Percentiles rank a stretch among this genome's conserved stretches.
These are phyloP conservation scores for Colaptes auratus DNA, from an alignment of 2,113 vertebrate species.

Conservation along the genomic window DNA sequence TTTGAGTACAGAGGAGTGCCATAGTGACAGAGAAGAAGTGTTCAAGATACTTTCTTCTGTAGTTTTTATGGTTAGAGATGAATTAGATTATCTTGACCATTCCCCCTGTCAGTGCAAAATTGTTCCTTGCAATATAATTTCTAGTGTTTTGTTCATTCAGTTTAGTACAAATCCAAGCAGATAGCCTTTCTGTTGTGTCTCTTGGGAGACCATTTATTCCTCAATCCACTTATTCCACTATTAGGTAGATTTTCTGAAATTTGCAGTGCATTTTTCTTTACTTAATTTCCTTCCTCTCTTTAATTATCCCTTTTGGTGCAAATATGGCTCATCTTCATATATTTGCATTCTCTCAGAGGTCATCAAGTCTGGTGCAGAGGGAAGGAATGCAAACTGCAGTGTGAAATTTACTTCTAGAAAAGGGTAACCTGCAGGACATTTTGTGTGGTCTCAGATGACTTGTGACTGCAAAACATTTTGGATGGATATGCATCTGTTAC, in stretches of 20 bases:
- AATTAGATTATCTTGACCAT: conserved; percentile 48
- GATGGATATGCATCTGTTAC: not conserved
- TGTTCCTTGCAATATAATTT: conserved; percentile 60
- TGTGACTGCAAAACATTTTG: not conserved
- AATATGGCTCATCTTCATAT: conserved; percentile 36
- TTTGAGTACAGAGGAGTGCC: not conserved
- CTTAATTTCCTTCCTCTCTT: conserved; percentile 67
- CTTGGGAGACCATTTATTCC: conserved; percentile 57
- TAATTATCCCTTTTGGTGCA: conserved; percentile 61
- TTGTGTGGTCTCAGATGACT: not conserved
- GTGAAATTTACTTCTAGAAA: not conserved
- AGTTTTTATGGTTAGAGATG: not conserved
- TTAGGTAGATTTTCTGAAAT: conserved; percentile 64
- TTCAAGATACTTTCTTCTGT: not conserved
- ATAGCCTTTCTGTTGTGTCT: conserved; percentile 64
- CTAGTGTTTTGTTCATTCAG: conserved; percentile 61
- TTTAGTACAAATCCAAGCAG: conserved; percentile 65
- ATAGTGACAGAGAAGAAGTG: not conserved
- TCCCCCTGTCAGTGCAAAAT: conserved; percentile 41
- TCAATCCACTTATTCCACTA: conserved; percentile 62
- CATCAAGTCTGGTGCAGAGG: conserved; percentile 2
- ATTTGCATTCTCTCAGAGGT: conserved; percentile 53
- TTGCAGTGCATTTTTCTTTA: conserved; percentile 48
- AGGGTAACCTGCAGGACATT: not conserved
- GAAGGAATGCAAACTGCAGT: not conserved